These are phyloP conservation scores for Catalaphyllia jardinei DNA, from an alignment of 64 coral and sea anemone genomes.

Conservation along the genomic window DNA sequence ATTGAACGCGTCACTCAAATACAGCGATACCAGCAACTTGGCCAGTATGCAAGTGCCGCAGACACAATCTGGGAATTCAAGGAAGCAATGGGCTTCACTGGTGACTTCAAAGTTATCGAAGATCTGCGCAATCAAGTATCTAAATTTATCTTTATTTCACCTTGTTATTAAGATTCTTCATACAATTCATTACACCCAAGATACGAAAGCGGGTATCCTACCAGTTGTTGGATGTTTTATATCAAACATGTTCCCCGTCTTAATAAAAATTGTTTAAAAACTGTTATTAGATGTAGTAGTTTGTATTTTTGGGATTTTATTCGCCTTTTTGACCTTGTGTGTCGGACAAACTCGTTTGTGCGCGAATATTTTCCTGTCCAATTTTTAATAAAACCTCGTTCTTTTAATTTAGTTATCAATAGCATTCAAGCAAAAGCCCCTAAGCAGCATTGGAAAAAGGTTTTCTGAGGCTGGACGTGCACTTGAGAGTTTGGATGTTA, in stretches of 20 bases:
- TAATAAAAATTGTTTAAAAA: no score
- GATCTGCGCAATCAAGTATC: constrained; percentile 64
- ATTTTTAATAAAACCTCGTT: background rate
- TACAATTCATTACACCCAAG: no score
- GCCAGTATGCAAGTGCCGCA: constrained; percentile 41
- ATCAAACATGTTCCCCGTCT: no score
- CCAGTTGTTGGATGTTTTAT: no score
- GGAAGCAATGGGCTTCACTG: constrained; percentile 38
- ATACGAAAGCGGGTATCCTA: no score
- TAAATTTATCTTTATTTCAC: background rate
- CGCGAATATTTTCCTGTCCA: no score
- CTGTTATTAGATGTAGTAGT: no score
- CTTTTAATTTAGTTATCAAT: background rate
- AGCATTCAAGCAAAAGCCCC: constrained; percentile 51
- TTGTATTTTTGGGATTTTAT: no score
- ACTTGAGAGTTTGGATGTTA: constrained; percentile 1
- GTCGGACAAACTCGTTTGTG: no score
- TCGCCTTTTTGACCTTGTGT: no score
- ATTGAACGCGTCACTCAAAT: background rate
- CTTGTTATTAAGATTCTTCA: no score
- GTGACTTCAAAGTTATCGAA: constrained; percentile 57
- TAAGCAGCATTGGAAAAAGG: constrained; percentile 31
- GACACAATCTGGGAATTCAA: constrained; percentile 72
- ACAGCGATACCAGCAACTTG: constrained; percentile 22
- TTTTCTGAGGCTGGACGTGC: constrained; percentile 31